Conservation (phyloP, 2,797 vertebrate genomes). For the Ctenopoma multispine region DNA sequence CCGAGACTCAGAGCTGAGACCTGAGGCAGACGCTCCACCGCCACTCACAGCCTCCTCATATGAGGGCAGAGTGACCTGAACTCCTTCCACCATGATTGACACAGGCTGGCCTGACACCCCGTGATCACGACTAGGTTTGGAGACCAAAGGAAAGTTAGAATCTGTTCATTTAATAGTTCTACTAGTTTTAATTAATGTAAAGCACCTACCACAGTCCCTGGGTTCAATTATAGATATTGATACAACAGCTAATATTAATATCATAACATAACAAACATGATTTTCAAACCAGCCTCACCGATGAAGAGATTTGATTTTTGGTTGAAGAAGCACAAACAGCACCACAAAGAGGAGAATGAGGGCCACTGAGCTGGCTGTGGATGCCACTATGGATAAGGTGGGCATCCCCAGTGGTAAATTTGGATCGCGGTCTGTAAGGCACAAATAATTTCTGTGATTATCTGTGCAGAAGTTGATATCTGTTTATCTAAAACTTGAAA, state of each 20-base stretch:
- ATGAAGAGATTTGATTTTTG: slow-evolving; percentile 95
- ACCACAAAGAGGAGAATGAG: slow-evolving; percentile 95
- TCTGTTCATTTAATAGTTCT: not conserved
- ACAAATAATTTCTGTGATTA: slow-evolving; percentile 12
- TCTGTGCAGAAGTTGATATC: not conserved
- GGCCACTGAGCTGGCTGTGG: slow-evolving; percentile 94
- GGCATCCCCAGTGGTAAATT: slow-evolving; percentile 90
- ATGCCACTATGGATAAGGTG: slow-evolving; percentile 93
- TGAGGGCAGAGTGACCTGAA: slow-evolving; percentile 94
- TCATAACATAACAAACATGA: not conserved
- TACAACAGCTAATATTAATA: not conserved
- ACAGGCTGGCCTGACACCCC: slow-evolving; percentile 92
- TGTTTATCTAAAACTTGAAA: not conserved
- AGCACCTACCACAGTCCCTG: not conserved
- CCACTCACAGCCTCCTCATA: slow-evolving; percentile 95
- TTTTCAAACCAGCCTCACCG: slow-evolving; percentile 80
- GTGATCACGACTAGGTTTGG: slow-evolving; percentile 88
- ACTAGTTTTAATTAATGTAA: not conserved
- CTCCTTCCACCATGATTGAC: slow-evolving; percentile 96
- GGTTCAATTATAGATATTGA: not conserved
- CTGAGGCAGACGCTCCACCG: slow-evolving; percentile 75
- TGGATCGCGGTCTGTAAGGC: slow-evolving; percentile 84
- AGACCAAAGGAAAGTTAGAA: slow-evolving; percentile 17
- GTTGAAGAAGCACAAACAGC: slow-evolving; percentile 94
- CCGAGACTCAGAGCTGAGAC: slow-evolving; percentile 86